Evolutionary conservation across 2,113 vertebrate species (phyloP), one percentile per base, ranked within the genome.

Genomic region (Bos javanicus): DNA sequence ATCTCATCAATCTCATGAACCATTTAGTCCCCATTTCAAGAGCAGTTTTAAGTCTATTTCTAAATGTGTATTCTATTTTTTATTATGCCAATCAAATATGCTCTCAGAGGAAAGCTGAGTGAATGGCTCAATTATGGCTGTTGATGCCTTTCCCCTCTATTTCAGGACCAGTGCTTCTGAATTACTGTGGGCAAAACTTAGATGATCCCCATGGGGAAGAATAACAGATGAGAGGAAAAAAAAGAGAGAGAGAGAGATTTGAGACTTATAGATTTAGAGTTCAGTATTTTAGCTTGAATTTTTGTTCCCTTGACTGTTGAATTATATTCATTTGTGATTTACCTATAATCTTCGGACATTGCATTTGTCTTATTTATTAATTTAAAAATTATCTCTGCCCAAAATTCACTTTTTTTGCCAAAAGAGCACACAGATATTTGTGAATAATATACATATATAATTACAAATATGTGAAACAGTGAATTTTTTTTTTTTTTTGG

Each of bases 31-130:
- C 86, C 74, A 82, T 98, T 98, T 96, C 87, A 93, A 97, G 87
- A 97, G 67, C n/a, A 95, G 94, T 97, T 97, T 98, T 97, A 97
- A 96, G 76, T 95, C 96, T 97, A 92, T 97, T 98, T 97, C 97
- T 97, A 94, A 97, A 97, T 93, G 84, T 96, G 93, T 89, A 92
- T 97, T 98, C 97, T 98, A 98, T 98, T 98, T 98, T 98, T 98
- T 95, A 96, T 98, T 97, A 97, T 97, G 97, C 95, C 97, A 97
- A 97, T 98, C 97, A 98, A 96, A 96, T 92, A 95, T 46, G 76
- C 92, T 98, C 97, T 98, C 98, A 96, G 97, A 98, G 97, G 96
- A 97, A 97, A 91, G 60, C 95, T 88, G 96, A 97, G 78, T 93
- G 96, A 98, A 95, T 97, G 94, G 91, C 92, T 98, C 96, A 96